Evolutionary conservation across 1,140 invertebrate species (phyloP).

Genomic region (Xylocopa sonorina): DNA sequence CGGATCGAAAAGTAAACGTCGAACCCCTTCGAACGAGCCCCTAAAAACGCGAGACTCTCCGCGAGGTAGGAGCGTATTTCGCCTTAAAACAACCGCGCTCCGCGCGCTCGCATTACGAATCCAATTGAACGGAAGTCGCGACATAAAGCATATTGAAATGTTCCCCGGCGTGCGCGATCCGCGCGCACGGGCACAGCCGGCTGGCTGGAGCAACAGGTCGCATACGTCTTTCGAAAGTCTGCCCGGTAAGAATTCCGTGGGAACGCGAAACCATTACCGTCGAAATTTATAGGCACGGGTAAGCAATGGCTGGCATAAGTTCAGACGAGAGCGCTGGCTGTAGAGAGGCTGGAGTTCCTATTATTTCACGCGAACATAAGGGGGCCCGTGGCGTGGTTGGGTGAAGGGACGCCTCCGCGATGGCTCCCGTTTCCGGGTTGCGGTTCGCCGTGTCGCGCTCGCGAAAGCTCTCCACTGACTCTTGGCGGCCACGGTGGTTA

Average conservation of each 20-base stretch:
- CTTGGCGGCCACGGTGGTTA: constrained; percentile 14
- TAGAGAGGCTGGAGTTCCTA: constrained; percentile 58
- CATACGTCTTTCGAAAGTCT: constrained; percentile 37
- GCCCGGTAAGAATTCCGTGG: constrained; percentile 58
- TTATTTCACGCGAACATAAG: constrained; percentile 60
- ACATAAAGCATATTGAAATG: constrained; percentile 8
- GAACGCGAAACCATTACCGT: constrained; percentile 59
- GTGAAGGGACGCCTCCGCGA: constrained; percentile 11
- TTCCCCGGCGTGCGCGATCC: not conserved
- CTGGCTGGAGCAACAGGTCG: constrained; percentile 59
- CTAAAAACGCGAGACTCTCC: not conserved
- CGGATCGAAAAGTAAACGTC: not conserved
- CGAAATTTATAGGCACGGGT: constrained; percentile 35
- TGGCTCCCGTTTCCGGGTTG: constrained; percentile 35
- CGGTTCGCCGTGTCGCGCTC: constrained; percentile 33
- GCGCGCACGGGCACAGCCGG: not conserved
- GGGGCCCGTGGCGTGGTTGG: no score
- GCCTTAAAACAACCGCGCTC: constrained; percentile 4
- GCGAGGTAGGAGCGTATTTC: not conserved
- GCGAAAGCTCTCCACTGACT: constrained; percentile 43
- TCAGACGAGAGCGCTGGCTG: constrained; percentile 3
- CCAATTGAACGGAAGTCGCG: not conserved
- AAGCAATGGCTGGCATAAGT: constrained; percentile 23
- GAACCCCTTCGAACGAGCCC: not conserved
- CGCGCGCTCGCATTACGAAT: not conserved